Percentiles rank a stretch among this genome's conserved stretches.
Conservation (phyloP, 2,888 invertebrate species). For the Bimastos eiseni region DNA sequence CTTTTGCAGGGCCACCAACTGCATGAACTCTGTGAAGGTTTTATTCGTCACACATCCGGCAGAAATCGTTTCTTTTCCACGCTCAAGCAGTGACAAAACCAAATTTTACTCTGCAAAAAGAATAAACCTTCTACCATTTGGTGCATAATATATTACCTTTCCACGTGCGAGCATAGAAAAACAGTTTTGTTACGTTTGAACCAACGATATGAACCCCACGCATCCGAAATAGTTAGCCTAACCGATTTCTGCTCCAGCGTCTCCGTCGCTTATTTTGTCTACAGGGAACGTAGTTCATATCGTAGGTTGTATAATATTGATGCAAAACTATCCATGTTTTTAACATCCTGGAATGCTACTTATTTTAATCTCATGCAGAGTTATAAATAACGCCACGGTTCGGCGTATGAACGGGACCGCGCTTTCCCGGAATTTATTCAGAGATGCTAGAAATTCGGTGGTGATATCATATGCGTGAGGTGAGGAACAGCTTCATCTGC, state of each 20-base stretch:
- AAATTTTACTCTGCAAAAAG: no score
- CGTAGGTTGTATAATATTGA: not conserved
- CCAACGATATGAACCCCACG: not conserved
- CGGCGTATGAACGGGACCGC: not conserved
- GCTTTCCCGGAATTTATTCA: not conserved
- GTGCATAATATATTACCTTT: no score
- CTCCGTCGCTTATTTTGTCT: not conserved
- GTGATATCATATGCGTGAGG: not conserved
- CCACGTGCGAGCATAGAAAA: not conserved
- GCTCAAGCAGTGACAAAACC: not conserved
- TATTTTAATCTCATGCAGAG: not conserved
- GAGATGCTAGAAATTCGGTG: not conserved
- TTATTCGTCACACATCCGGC: no score
- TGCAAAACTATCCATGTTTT: not conserved
- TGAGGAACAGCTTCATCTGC: not conserved
- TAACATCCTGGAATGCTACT: slow-evolving; percentile 2
- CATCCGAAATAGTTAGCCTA: not conserved
- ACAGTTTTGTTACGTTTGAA: not conserved
- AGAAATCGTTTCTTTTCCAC: not conserved
- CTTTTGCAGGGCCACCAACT: not conserved
- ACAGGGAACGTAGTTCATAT: not conserved
- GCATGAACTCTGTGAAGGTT: not conserved
- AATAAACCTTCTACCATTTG: not conserved
- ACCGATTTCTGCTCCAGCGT: not conserved
- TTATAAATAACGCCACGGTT: not conserved